These are phyloP conservation scores for Cenopis cana DNA, from an alignment of 2,888 invertebrate genomes.

Conservation along the genomic window DNA sequence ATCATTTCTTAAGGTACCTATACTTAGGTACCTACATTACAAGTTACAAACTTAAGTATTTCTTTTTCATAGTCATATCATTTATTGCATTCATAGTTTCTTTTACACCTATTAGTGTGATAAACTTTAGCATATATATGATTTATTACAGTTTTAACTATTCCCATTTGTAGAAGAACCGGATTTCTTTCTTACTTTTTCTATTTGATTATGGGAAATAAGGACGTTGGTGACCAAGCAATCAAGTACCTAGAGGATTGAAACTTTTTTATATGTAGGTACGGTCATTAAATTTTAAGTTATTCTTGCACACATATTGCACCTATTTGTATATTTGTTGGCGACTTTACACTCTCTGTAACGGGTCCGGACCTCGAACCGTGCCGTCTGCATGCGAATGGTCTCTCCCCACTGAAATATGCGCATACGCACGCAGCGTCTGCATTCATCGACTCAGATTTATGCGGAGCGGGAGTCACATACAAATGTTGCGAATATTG, in stretches of 20 bases:
- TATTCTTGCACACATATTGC: neutral
- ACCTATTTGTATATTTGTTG: neutral
- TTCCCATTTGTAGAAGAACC: too few relatives aligned
- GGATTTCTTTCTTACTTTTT: too few relatives aligned
- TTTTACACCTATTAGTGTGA: too few relatives aligned
- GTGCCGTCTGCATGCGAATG: conserved; percentile 28
- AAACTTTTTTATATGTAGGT: too few relatives aligned
- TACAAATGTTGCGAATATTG: conserved; percentile 72
- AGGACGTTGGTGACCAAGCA: neutral
- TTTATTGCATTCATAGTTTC: too few relatives aligned
- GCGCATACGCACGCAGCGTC: conserved; percentile 78
- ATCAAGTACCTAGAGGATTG: too few relatives aligned
- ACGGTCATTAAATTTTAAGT: neutral
- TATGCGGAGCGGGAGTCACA: conserved; percentile 72
- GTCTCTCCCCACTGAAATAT: conserved; percentile 64
- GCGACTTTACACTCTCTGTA: conserved; percentile 12
- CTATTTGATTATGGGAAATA: neutral
- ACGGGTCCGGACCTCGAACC: conserved; percentile 17
- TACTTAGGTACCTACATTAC: too few relatives aligned
- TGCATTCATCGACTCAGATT: conserved; percentile 78
- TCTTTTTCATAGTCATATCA: too few relatives aligned
- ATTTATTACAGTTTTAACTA: too few relatives aligned
- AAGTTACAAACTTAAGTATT: too few relatives aligned
- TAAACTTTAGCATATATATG: too few relatives aligned
- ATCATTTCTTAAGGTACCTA: too few relatives aligned